Base-by-base conservation (phyloP, 2,797 vertebrate species). In the Meriones psammophilus region DNA sequence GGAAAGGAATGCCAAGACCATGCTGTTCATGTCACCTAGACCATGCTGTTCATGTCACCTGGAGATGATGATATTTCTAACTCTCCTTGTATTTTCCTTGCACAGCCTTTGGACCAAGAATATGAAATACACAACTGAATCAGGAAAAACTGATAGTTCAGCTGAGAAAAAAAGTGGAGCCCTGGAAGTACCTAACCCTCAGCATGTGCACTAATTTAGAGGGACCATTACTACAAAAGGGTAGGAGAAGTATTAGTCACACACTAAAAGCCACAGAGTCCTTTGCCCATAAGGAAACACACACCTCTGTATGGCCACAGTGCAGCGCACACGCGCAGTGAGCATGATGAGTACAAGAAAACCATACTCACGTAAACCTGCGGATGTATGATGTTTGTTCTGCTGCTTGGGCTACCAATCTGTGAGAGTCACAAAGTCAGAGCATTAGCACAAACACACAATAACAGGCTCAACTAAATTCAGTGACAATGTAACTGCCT, bases 321-420 rank as follows among this genome's bases (percentile, higher is more conserved):
- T 0, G 0, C 5, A 68, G 54, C n/a, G 9, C 9, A 22, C 42
- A 46, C 0, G 60, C 5, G 56, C 18, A 50, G 1, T 18, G 73
- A 76, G 74, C 69, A 88, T 58, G n/a, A 50, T 9, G 46, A 95
- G 6, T 15, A 73, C 83, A 88, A 83, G 94, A 97, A 96, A 92
- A 26, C 58, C 69, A 93, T 97, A 99, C 99, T 99, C 98, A 99
- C 99, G 0, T 99, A 99, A 98, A 99, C 99, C 96, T 99, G 99
- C 1, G 99, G 99, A 97, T 99, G 99, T 96, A 99, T 99, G 96
- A 99, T 99, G 97, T 99, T 99, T 94, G 99, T 99, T 98, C 99
- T 99, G 97, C 98, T 99, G 97, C 99, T 98, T 3, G 99, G 99
- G 97, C 99, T 99, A 98, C 99, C 99, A 92, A 99, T 99, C 99